Conservation (phyloP, 2,797 vertebrate species). For the Ctenopoma multispine region DNA sequence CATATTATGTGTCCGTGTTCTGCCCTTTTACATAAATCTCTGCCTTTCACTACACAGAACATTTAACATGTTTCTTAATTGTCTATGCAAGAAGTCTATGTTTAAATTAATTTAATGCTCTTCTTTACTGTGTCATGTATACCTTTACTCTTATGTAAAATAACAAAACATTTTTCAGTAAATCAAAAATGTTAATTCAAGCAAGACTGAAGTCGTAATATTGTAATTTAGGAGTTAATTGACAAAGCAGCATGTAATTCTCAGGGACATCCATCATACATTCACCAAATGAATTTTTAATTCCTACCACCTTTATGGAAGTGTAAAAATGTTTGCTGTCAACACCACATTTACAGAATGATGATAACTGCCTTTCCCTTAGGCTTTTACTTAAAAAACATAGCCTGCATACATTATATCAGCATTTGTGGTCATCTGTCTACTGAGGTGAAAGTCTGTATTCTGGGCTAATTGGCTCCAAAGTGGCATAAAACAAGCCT, state of each 20-base stretch:
- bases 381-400: slow-evolving; percentile 20
- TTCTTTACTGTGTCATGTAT: slow-evolving; percentile 5
- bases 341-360: slow-evolving; percentile 19
- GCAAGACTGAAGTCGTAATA: slow-evolving; percentile 19
- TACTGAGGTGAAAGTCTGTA: slow-evolving; percentile 53
- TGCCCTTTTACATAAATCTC: slow-evolving; percentile 45
- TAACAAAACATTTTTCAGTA: slow-evolving; percentile 41
- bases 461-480: slow-evolving; percentile 60
- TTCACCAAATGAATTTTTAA: slow-evolving; percentile 40
- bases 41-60: slow-evolving; percentile 25
- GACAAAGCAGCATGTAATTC: slow-evolving; percentile 37
- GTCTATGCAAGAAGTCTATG: slow-evolving; percentile 8
- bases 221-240: slow-evolving; percentile 52
- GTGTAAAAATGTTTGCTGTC: slow-evolving; percentile 1
- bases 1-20: slow-evolving; percentile 34
- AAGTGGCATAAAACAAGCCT: slow-evolving; percentile 62
- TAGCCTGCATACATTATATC: slow-evolving; percentile 29
- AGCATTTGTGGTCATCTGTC: slow-evolving; percentile 53
- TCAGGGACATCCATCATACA: slow-evolving; percentile 42
- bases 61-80: slow-evolving; percentile 31
- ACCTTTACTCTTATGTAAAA: slow-evolving; percentile 29
- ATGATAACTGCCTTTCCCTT: slow-evolving; percentile 5
- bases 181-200: slow-evolving; percentile 23
- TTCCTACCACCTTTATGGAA: slow-evolving; percentile 38
- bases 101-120: neutral